Evolutionary conservation across 1,140 invertebrate species (phyloP), one percentile per base, ranked within the genome.

Genomic region (Onthophagus taurus): DNA sequence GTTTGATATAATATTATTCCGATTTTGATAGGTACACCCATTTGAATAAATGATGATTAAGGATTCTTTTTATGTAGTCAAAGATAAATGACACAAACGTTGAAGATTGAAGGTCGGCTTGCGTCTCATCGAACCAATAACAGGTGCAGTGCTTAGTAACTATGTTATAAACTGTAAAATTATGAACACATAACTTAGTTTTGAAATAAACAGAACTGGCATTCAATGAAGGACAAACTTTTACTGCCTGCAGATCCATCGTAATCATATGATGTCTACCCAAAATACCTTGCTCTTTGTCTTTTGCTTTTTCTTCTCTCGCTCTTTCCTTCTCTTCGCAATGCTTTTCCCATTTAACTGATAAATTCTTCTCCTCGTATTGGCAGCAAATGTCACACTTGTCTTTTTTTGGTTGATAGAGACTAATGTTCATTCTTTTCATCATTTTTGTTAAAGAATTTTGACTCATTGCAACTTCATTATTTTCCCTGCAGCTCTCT

Each of bases 141-240:
- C 29, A 23, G 12, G 35, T 53, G 44, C 47, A 48, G 26, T 53
- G 36, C 35, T 59, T 50, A 29, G 42, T 64, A 4, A 44, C 50
- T 6, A 67, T 31, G 50, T 71, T 63, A 48, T 63, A 70, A 21
- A 69, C 44, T 12, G 64, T 66, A 44, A 64, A 70, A 54, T 70
- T 71, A 54, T 70, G 64, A 13, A 57, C 39, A n/a, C 50, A 30
- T 12, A 69, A 47, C 49, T 69, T 70, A 6, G 55, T 65, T 55
- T 66, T 69, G 50, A 61, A 70, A 51, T 70, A 70, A 18, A 67
- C 26, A 26, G 58, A 56, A 53, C 50, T 61, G 11, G 65, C 61
- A 12, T 62, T 55, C 21, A 68, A 21, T 44, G 41, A 42, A 37
- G 65, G 66, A 30, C 44, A 52, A 20, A 66, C 35, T 50, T 65